Percentiles rank a stretch among this genome's conserved stretches.
These are phyloP conservation scores for Actinemys pallida DNA, from an alignment of 2,113 vertebrate species.

Conservation along the genomic window DNA sequence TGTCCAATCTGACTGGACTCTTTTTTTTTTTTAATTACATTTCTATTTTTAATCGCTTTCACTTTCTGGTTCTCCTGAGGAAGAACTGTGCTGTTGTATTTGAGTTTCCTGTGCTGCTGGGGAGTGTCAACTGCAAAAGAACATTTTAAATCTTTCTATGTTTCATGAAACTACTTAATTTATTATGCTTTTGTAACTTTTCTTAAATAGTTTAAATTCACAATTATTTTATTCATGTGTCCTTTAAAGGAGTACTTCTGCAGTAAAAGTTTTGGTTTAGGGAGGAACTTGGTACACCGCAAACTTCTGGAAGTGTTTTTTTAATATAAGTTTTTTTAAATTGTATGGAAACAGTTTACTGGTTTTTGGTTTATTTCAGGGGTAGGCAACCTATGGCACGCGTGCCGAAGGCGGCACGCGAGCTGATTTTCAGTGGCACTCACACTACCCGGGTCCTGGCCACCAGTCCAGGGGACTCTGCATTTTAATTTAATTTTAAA, in stretches of 20 bases:
- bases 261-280: slow-evolving; percentile 22
- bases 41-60: neutral
- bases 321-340: neutral
- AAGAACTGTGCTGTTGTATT: neutral
- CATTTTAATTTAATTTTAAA: too few species aligned
- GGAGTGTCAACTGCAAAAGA: neutral
- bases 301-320: rapidly evolving
- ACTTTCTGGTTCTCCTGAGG: neutral
- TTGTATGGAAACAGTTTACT: neutral
- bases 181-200: neutral
- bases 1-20: too few species aligned
- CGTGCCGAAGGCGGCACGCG: too few species aligned
- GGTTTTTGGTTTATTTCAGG: neutral
- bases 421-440: too few species aligned
- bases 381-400: too few species aligned
- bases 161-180: slow-evolving; percentile 61
- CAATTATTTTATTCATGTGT: slow-evolving; percentile 13
- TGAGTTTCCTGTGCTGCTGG: neutral
- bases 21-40: rapidly evolving
- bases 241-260: slow-evolving; percentile 5
- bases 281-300: neutral
- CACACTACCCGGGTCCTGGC: too few species aligned
- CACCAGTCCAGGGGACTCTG: too few species aligned
- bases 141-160: neutral
- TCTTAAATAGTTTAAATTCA: neutral